phyloP scores from a whole-genome alignment of 2,888 invertebrate genomes.

The Epirrhoe tristata region DNA sequence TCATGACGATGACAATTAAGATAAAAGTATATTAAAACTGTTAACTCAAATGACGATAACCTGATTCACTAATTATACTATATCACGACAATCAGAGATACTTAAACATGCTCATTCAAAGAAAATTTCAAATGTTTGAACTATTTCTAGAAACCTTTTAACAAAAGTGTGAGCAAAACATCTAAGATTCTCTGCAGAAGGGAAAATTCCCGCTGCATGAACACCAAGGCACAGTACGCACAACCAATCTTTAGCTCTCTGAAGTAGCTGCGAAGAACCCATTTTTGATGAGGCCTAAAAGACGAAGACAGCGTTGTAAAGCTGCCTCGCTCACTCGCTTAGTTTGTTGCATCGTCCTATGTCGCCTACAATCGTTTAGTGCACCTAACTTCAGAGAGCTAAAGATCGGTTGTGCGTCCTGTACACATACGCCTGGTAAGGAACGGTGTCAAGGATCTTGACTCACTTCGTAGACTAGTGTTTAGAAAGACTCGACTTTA shows the following conservation, averaged over 20 bases:
- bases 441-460: slow-evolving; percentile 71
- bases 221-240: too few species aligned
- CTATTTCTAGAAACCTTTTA: not conserved
- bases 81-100: not conserved
- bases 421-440: too few species aligned
- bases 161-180: slow-evolving; percentile 15
- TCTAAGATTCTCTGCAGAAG: slow-evolving; percentile 13
- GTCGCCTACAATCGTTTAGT: too few species aligned
- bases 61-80: slow-evolving; percentile 3
- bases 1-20: slow-evolving; percentile 3
- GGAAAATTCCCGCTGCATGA: slow-evolving; percentile 34
- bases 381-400: too few species aligned
- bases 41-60: slow-evolving; percentile 7
- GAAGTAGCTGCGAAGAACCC: too few species aligned
- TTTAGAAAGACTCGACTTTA: slow-evolving; percentile 55
- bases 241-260: too few species aligned
- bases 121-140: not conserved
- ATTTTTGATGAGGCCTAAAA: too few species aligned
- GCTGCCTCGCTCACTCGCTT: too few species aligned
- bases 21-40: not conserved
- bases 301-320: too few species aligned
- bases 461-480: slow-evolving; percentile 45
- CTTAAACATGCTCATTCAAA: not conserved
- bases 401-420: too few species aligned
- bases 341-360: too few species aligned